Evolutionary conservation across 2,113 vertebrate genomes (phyloP), one percentile per base, ranked within the genome.

Genomic region (Misgurnus mizolepis): DNA sequence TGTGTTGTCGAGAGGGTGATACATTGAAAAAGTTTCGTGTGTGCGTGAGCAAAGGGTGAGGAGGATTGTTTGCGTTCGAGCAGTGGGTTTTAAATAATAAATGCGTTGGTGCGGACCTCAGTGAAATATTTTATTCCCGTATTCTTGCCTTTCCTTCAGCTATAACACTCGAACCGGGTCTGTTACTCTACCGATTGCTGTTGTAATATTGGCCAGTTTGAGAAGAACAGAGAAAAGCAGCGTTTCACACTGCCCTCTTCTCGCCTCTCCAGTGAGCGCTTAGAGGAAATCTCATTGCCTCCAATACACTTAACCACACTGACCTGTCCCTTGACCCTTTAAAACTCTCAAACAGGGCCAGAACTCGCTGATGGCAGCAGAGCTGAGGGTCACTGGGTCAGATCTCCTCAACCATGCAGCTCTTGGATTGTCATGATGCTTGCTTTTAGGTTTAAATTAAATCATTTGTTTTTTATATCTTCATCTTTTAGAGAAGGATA

Each of bases 21-120:
- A 55, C 56, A 69, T 81, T 81, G 53, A 61, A 66, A 61, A 79
- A 64, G 67, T 58, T 50, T 58, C 27, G 11, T 56, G 62, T 61
- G 53, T 58, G 75, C 11, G 67, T 53, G 41, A 64, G 67, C n/a
- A 10, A 72, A 67, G 67, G 67, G 85, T 86, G 82, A 86, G 84
- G 81, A 67, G 55, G 45, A 78, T 49, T 47, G 66, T 78, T 40
- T 53, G 50, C 27, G 50, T 53, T 50, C 3, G 62, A 55, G 62
- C 27, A 1, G 47, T 2, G 34, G 60, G 17, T 77, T 11, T 45
- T 77, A 66, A 77, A 77, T 77, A 66, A 77, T 66, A 53, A 55
- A 77, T 77, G 61, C 58, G 47, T 65, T 67, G 34, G 17, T 74
- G 50, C 22, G 40, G 62, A 43, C 78, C 76, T 79, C 76, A 41